Conservation (phyloP, 2,888 invertebrate genomes). For the Ectobius pallidus region DNA sequence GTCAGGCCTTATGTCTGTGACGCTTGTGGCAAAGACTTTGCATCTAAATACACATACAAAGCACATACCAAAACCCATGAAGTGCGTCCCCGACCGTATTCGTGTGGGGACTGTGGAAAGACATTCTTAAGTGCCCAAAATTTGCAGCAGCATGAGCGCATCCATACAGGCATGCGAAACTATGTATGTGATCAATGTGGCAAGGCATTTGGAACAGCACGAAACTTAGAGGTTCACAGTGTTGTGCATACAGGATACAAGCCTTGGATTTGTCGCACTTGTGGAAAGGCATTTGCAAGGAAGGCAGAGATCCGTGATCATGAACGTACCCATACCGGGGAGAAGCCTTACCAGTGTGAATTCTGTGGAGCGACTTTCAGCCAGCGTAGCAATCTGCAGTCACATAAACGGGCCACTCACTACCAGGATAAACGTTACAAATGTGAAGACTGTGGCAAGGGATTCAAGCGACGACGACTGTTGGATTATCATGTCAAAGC, state of each 20-base stretch:
- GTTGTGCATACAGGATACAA: constrained; percentile 78
- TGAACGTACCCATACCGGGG: constrained; percentile 75
- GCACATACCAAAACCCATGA: constrained; percentile 78
- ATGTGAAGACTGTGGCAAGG: constrained; percentile 73
- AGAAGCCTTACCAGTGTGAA: constrained; percentile 65
- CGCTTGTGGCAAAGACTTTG: constrained; percentile 73
- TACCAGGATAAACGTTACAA: constrained; percentile 73
- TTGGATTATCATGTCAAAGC: constrained; percentile 83
- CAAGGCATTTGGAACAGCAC: constrained; percentile 75
- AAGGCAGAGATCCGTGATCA: constrained; percentile 82
- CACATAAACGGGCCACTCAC: constrained; percentile 80
- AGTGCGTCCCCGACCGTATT: constrained; percentile 69
- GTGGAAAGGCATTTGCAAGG: constrained; percentile 77
- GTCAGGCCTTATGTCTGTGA: constrained; percentile 69
- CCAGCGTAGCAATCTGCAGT: constrained; percentile 81
- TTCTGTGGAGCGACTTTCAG: constrained; percentile 79
- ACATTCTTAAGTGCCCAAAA: constrained; percentile 79
- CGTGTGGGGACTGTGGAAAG: constrained; percentile 71
- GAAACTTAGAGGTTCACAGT: constrained; percentile 78
- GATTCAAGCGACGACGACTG: constrained; percentile 73
- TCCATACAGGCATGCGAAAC: constrained; percentile 73
- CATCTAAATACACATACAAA: constrained; percentile 78
- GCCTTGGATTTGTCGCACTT: constrained; percentile 71
- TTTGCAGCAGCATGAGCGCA: constrained; percentile 74
- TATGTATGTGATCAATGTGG: constrained; percentile 72